Evolutionary conservation across 2,113 vertebrate genomes (phyloP).

Genomic region (Xiphophorus hellerii): DNA sequence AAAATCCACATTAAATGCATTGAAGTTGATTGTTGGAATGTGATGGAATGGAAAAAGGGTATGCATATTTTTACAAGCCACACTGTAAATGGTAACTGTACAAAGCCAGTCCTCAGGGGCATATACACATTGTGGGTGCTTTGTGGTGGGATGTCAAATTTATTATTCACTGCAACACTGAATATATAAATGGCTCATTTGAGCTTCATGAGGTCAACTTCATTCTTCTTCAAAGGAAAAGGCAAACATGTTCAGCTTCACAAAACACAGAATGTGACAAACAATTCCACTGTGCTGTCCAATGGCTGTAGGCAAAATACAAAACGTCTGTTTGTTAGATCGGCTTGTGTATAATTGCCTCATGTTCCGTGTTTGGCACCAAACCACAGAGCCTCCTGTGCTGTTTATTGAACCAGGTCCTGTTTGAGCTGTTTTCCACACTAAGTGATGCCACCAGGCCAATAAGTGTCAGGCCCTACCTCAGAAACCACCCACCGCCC

Average conservation of each 20-base stretch:
- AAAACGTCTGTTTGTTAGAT: slow-evolving; percentile 8
- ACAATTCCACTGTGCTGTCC: background rate
- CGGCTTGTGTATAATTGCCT: slow-evolving; percentile 14
- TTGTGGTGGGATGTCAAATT: slow-evolving; percentile 14
- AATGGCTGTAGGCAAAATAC: background rate
- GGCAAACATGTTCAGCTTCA: background rate
- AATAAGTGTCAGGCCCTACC: slow-evolving; percentile 60
- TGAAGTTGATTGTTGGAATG: background rate
- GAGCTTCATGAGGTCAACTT: background rate
- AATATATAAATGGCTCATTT: slow-evolving; percentile 16
- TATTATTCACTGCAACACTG: slow-evolving; percentile 16
- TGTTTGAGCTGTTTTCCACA: slow-evolving; percentile 38
- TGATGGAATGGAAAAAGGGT: background rate
- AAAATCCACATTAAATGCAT: background rate
- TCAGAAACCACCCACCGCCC: slow-evolving; percentile 73
- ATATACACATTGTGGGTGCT: slow-evolving; percentile 22
- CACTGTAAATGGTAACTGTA: background rate
- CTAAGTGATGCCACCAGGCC: slow-evolving; percentile 50
- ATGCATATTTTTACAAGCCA: background rate
- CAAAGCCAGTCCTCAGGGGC: slow-evolving; percentile 7
- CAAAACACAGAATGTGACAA: background rate
- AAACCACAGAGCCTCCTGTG: slow-evolving; percentile 21
- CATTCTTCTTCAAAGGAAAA: background rate
- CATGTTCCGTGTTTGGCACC: slow-evolving; percentile 11
- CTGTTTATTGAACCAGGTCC: slow-evolving; percentile 59